Evolutionary conservation across 1,140 invertebrate species (phyloP), one percentile per base, ranked within the genome.

Genomic region (Panulirus ornatus): DNA sequence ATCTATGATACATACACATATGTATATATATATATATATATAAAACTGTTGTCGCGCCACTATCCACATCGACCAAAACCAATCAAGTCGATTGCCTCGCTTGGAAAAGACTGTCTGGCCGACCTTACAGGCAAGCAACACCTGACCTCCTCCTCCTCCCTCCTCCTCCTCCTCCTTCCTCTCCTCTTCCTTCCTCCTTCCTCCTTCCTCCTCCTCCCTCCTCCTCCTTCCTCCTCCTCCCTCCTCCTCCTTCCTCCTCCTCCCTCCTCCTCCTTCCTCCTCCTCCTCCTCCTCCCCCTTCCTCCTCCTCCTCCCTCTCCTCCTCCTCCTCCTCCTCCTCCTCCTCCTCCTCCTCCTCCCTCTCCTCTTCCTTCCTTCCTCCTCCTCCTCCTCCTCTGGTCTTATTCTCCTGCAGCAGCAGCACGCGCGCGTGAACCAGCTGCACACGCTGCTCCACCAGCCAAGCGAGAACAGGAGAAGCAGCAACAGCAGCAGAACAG

Each of bases 111-210:
- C n/a, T n/a, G n/a, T n/a, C n/a, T n/a, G n/a, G n/a, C n/a, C n/a
- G n/a, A n/a, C n/a, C n/a, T n/a, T n/a, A n/a, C n/a, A n/a, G n/a
- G n/a, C n/a, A n/a, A n/a, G n/a, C n/a, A n/a, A n/a, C n/a, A n/a
- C n/a, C n/a, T n/a, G n/a, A n/a, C n/a, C n/a, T n/a, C n/a, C n/a
- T n/a, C n/a, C n/a, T n/a, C n/a, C n/a, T n/a, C n/a, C n/a, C n/a
- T n/a, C n/a, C 66, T 70, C 16, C 16, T 27, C 66, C 66, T 22
- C 66, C 66, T 22, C 58, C 58, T 63, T 27, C 58, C 11, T 34
- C 66, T 70, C 66, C 66, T 70, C 76, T 27, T 79, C 38, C 44
- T 79, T 42, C 44, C 44, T 44, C 44, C 27, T 27, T 42, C 44
- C 44, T 42, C n/a, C 44, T 44, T 22, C 54, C 30, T 66, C 79